Base-by-base conservation (phyloP, 2,797 vertebrate genomes). In the Lutjanus argentimaculatus region DNA sequence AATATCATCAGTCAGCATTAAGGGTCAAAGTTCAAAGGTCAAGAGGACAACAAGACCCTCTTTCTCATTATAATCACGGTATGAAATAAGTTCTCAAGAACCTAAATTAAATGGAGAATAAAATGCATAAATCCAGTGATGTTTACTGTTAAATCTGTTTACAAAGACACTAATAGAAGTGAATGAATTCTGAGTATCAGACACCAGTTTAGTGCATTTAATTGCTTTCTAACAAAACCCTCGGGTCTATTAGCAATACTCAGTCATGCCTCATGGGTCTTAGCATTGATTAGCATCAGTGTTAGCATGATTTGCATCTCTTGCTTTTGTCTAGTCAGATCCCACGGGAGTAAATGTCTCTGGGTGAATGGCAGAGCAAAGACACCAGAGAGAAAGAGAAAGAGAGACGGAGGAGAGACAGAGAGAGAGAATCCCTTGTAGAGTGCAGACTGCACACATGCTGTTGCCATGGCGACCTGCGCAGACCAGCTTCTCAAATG, bases 381-480 rank as follows among this genome's bases (percentile, higher is more conserved):
- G 81, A 84, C 58, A 69, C 8, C 12, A 56, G 74, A 78, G 64
- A 57, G 59, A 16, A 3, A 17, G 51, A 52, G 42, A 46, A 55
- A 46, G 53, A 12, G 22, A 22, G 30, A 25, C 13, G n/a, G 52
- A 12, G 64, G 56, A 52, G 14, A 58, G 21, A 61, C 0, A 43
- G 48, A 48, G 48, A 62, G 52, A 49, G 66, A 17, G 40, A 67
- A 68, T 83, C 72, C 57, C 66, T 66, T 36, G 25, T 30, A 40
- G 64, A 22, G 58, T 71, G 67, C 69, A 75, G 72, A 64, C 84
- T 77, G 77, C 82, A 82, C 82, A 79, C 66, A 89, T 89, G 85
- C 72, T 87, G 94, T 95, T 93, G 74, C 92, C 84, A 93, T 94
- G 87, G 85, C 66, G 8, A 94, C 80, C 48, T 55, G 63, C 68